Evolutionary conservation across 2,888 invertebrate genomes (phyloP), one percentile per base, ranked within the genome.

Genomic region (Microchrysa polita): DNA sequence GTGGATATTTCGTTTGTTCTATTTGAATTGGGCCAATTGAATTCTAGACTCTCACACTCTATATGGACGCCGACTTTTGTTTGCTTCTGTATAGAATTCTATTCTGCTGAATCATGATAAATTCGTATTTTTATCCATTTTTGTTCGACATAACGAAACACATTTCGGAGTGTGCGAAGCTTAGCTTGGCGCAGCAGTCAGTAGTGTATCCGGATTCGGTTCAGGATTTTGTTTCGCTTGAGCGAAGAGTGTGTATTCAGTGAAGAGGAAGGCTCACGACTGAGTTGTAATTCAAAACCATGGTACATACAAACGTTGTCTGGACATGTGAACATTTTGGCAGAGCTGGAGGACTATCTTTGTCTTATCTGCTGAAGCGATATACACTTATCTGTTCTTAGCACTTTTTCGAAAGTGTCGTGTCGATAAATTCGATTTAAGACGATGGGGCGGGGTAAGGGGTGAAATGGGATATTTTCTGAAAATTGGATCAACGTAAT

Each of bases 21-120:
- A 23, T 72, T 72, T 72, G 72, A 72, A 72, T 72, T 72, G 72
- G 72, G 61, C 61, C 72, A 72, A 72, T 72, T 72, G 72, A 72
- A 72, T 72, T 72, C 53, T 52, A 20, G 55, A 16, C 48, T 48
- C 60, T 42, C 60, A 60, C 60, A 60, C 60, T 60, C 27, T 5
- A 7, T 7, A 7, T 34, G n/a, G n/a, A n/a, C n/a, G n/a, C 27
- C 7, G 27, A 7, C 48, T 2, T 48, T 2, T 48, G 48, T 48
- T 48, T 48, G 48, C 48, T 10, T 72, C n/a, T n/a, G n/a, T n/a
- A n/a, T n/a, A n/a, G n/a, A n/a, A 72, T 61, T 34, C 4, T 61
- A 72, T 72, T 72, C 63, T 63, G 72, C 72, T 72, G 72, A 72
- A 61, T 61, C 72, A 69, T 69, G 69, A 69, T 69, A 69, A 69